Evolutionary conservation across 2,888 invertebrate species (phyloP).

Genomic region (Diabrotica balteata): DNA sequence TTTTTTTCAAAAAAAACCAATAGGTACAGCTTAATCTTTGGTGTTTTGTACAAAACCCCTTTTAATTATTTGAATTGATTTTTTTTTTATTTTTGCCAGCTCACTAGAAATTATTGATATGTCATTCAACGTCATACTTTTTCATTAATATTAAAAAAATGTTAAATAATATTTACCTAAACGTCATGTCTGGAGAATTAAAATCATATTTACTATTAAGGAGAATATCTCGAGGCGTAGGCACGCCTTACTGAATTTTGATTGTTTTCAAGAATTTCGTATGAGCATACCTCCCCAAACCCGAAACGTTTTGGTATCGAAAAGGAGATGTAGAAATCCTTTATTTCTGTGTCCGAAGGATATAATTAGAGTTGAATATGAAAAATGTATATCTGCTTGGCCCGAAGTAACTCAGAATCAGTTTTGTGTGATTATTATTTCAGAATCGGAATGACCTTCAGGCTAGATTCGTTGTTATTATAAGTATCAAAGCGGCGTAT

Average conservation of each 20-base stretch:
- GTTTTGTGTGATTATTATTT: conserved; percentile 25
- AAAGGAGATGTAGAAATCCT: conserved; percentile 8
- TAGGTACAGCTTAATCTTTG: too few species aligned
- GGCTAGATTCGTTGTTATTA: conserved; percentile 8
- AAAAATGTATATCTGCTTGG: conserved; percentile 21
- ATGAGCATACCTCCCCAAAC: not conserved
- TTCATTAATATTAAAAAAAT: too few species aligned
- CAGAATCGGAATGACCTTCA: conserved; percentile 13
- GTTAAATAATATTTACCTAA: too few species aligned
- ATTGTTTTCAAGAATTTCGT: not conserved
- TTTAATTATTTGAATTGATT: too few species aligned
- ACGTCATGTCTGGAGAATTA: too few species aligned
- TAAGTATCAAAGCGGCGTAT: conserved; percentile 3
- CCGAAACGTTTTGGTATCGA: not conserved
- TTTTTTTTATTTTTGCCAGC: too few species aligned
- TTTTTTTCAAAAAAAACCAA: too few species aligned
- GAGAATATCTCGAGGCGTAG: too few species aligned
- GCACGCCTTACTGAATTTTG: not conserved
- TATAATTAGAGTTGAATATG: conserved; percentile 28
- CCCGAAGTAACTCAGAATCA: conserved; percentile 16
- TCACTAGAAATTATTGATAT: too few species aligned
- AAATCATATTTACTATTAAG: too few species aligned
- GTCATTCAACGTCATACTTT: too few species aligned
- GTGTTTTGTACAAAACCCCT: too few species aligned
- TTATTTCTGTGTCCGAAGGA: conserved; percentile 11